These are phyloP conservation scores for Pachydiplax longipennis DNA, from an alignment of 2,888 invertebrate species.

Conservation along the genomic window DNA sequence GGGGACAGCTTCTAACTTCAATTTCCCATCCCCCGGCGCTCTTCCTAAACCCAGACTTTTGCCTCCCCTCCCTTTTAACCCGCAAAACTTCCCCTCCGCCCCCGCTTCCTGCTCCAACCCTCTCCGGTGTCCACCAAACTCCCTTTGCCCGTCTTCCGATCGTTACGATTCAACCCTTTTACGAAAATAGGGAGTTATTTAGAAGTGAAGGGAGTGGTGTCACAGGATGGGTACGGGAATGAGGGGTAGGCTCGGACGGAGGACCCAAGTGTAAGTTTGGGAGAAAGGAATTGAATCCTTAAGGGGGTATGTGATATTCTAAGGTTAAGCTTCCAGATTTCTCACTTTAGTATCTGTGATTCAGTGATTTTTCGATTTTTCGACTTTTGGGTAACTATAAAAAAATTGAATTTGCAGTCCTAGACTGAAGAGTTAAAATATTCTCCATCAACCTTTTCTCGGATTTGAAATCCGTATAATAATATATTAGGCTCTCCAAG, in stretches of 20 bases:
- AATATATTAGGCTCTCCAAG: too few relatives aligned
- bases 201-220: too few relatives aligned
- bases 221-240: too few relatives aligned
- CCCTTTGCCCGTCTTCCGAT: not conserved
- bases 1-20: not conserved
- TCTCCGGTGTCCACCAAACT: conserved; percentile 33
- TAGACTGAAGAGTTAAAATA: too few relatives aligned
- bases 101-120: not conserved
- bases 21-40: not conserved
- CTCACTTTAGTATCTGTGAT: too few relatives aligned
- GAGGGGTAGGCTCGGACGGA: not conserved
- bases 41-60: not conserved
- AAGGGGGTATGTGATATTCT: too few relatives aligned
- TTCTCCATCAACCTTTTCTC: too few relatives aligned
- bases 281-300: not conserved
- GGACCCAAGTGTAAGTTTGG: not conserved
- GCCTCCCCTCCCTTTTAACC: not conserved
- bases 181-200: not conserved
- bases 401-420: too few relatives aligned
- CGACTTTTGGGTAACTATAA: too few relatives aligned
- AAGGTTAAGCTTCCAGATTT: too few relatives aligned
- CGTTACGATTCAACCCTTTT: conserved; percentile 21
- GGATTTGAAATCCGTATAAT: too few relatives aligned
- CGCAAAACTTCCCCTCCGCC: conserved; percentile 22
- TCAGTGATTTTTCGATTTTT: too few relatives aligned